Evolutionary conservation across 1,140 invertebrate genomes (phyloP), one percentile per base, ranked within the genome.

Genomic region (Drosophila lacertosa): DNA sequence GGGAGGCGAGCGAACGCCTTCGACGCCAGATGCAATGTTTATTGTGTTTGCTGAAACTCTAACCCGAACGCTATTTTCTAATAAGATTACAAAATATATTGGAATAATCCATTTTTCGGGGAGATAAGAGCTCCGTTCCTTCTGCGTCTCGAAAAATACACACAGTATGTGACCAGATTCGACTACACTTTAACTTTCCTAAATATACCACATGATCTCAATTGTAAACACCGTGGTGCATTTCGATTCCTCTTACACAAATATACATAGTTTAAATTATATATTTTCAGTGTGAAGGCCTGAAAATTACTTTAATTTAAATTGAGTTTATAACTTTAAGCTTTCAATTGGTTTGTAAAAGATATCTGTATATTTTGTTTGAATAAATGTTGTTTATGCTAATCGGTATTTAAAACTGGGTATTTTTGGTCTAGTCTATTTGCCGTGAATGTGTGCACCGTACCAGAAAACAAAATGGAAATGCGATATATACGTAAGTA

Each of bases 101-200:
- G 77, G 66, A 88, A 82, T 81, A 81, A 80, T 86, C 81, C 82
- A 88, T 88, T 78, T 86, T 84, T 88, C 63, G 51, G 44, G 55
- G 75, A 73, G 81, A 86, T 86, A 86, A 86, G 77, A 68, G 47
- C 54, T 76, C 76, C 81, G 67, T 77, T 54, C 77, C 82, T 84
- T 84, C 81, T 86, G 81, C 81, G 81, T 86, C 81, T 86, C 74
- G 74, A 86, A 88, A 86, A 82, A 77, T 77, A 81, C 40, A 86
- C 44, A 69, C 59, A 48, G 1, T 35, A 62, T 55, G 77, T 59
- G 74, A 35, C 81, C 81, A 70, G 29, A 37, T 40, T n/a, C 6
- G n/a, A 3, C 1, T 44, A 47, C 1, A 15, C 3, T 5, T 2
- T 4, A 72, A 75, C 29, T 5, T 3, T 9, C 51, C 50, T 57